These are phyloP conservation scores for Aporrectodea caliginosa DNA, from an alignment of 1,140 invertebrate species.

Conservation along the genomic window DNA sequence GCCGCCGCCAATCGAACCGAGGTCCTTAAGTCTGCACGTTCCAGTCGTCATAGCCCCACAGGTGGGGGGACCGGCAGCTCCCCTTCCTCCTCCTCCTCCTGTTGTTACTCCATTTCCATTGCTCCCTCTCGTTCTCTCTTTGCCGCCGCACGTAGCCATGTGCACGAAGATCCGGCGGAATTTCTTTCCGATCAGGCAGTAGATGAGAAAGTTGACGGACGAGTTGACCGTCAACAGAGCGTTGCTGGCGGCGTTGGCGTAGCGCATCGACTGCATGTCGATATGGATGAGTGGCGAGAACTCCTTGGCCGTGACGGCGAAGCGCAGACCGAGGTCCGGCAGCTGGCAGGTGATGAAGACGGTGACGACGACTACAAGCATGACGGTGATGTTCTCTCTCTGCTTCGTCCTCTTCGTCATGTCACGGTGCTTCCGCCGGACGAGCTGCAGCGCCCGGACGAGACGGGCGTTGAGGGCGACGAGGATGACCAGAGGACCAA, in stretches of 20 bases:
- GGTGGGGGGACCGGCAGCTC: too few species aligned
- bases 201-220: constrained; percentile 30
- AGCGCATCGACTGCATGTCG: neutral
- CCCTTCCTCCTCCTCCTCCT: neutral
- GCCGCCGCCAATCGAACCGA: too few species aligned
- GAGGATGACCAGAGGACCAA: constrained; percentile 31
- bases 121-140: neutral
- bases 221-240: constrained; percentile 27
- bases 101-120: neutral
- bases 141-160: constrained; percentile 9
- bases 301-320: neutral
- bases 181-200: constrained; percentile 29
- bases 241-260: constrained; percentile 24
- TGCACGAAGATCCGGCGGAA: constrained; percentile 25
- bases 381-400: constrained; percentile 67
- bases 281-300: neutral
- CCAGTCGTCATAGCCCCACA: too few species aligned
- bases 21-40: too few species aligned
- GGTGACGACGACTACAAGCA: constrained; percentile 87
- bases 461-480: constrained; percentile 29
- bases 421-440: constrained; percentile 6
- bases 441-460: neutral
- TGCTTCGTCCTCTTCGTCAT: constrained; percentile 26
- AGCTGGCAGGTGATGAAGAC: constrained; percentile 91
- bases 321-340: constrained; percentile 68